Base-by-base conservation (phyloP, 2,888 invertebrate species). In the Marasmarcha lunaedactyla region DNA sequence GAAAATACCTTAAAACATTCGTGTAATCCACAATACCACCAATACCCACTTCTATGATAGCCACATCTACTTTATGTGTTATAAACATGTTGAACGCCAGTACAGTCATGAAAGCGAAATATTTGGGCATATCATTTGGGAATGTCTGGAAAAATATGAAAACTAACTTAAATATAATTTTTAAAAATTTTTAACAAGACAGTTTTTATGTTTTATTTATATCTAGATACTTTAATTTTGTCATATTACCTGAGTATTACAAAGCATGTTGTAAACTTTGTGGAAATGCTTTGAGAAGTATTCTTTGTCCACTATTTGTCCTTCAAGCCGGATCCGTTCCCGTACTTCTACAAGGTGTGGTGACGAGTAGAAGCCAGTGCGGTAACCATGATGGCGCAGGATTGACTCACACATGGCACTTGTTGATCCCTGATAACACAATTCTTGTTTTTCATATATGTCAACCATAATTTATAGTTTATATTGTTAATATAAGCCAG, bases 11-110 rank as follows among this genome's bases (percentile, higher is more conserved):
- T 39, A 99, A 65, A 35, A 98, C 83, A 78, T 99, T 99, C 1
- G 99, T 99, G 55, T 91, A 92, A 71, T 99, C 99, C 47, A 90
- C 89, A 57, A 92, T 88, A 0, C 99, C 99, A 0, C 99, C 99
- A 50, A 99, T 96, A 25, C 99, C 99, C 20, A 98, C 98, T 83
- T 99, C 99, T 10, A 99, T 67, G 33, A 99, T 88, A 0, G 94
- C 95, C 1, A 97, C 98, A 67, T 98, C 96, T 7, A 97, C 90
- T 48, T 91, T 87, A 67, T 95, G 92, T 14, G 88, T 85, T 0
- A 94, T 56, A 74, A 99, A 99, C 25, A 97, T 86, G 60, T 95
- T 88, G 58, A 95, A 92, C 10, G 96, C 94, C 85, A 99, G 78
- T 41, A 98, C 86, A 0, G 98, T 98, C 11, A 99, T 79, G 66